These are phyloP conservation scores for Phenganax stokvisi DNA, from an alignment of 92 coral and sea anemone species.

Conservation along the genomic window DNA sequence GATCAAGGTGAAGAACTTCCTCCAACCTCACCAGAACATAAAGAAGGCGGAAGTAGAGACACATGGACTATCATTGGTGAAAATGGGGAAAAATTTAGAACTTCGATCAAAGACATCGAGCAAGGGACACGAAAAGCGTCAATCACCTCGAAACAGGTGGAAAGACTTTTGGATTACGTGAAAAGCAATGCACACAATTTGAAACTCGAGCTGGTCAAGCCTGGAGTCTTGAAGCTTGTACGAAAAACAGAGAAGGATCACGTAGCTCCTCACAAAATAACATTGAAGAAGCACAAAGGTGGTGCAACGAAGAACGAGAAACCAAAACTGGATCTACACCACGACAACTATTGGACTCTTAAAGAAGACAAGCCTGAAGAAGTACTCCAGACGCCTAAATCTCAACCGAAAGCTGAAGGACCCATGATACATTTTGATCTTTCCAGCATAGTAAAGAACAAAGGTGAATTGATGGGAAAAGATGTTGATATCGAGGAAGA, in stretches of 20 bases:
- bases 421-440: constrained; percentile 28
- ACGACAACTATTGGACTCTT: constrained; percentile 31
- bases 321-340: constrained; percentile 5
- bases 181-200: constrained; percentile 24
- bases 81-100: constrained; percentile 23
- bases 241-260: constrained; percentile 8
- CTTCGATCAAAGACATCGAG: constrained; percentile 10
- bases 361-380: constrained; percentile 25
- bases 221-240: constrained; percentile 25
- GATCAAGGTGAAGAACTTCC: constrained; percentile 26
- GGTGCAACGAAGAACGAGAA: background rate
- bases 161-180: constrained; percentile 30
- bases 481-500: background rate
- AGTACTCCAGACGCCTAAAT: background rate
- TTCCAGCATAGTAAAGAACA: constrained; percentile 7
- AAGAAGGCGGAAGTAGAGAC: background rate
- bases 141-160: constrained; percentile 26
- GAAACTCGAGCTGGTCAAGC: constrained; percentile 28
- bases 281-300: constrained; percentile 16
- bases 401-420: constrained; percentile 9
- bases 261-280: background rate
- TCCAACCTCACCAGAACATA: constrained; percentile 10
- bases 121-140: constrained; percentile 32
- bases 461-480: background rate
- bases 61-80: constrained; percentile 34